Conservation (phyloP, 2,113 vertebrate species). For the Panurus biarmicus region DNA sequence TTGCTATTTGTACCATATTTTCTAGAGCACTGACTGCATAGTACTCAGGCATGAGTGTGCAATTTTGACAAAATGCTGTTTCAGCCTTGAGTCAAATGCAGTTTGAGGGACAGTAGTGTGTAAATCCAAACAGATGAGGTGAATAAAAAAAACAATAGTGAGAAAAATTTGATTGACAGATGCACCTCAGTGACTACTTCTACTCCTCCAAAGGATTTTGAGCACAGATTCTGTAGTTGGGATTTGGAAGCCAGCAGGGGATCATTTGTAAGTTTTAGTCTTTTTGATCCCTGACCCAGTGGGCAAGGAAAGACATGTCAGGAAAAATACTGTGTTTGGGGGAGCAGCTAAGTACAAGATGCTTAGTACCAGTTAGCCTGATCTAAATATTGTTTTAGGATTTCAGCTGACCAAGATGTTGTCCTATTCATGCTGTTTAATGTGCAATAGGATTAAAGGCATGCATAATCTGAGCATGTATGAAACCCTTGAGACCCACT, state of each 20-base stretch:
- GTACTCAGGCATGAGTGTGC: background rate
- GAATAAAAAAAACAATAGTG: background rate
- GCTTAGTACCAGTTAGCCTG: conserved; percentile 46
- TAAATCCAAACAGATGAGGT: background rate
- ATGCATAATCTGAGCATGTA: conserved; percentile 49
- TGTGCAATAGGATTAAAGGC: conserved; percentile 60
- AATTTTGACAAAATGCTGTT: background rate
- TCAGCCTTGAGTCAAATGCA: background rate
- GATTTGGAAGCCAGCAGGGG: conserved; percentile 52
- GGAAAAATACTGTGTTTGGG: conserved; percentile 21
- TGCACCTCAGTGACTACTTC: background rate
- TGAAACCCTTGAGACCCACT: conserved; percentile 41
- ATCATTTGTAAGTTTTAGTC: conserved; percentile 51
- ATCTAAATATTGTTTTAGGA: conserved; percentile 62
- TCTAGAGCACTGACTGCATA: background rate
- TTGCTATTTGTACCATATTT: background rate
- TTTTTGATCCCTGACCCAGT: conserved; percentile 56
- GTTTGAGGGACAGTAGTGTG: background rate
- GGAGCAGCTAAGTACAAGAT: conserved; percentile 46
- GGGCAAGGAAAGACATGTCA: conserved; percentile 43
- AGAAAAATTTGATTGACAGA: conserved; percentile 3
- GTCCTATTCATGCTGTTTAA: conserved; percentile 65
- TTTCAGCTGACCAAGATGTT: conserved; percentile 59
- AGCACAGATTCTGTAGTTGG: background rate
- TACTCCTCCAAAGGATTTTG: conserved; percentile 8